Percentiles rank a stretch among this genome's conserved stretches.
Conservation (phyloP, 2,113 vertebrate genomes). For the Bagarius yarrelli region DNA sequence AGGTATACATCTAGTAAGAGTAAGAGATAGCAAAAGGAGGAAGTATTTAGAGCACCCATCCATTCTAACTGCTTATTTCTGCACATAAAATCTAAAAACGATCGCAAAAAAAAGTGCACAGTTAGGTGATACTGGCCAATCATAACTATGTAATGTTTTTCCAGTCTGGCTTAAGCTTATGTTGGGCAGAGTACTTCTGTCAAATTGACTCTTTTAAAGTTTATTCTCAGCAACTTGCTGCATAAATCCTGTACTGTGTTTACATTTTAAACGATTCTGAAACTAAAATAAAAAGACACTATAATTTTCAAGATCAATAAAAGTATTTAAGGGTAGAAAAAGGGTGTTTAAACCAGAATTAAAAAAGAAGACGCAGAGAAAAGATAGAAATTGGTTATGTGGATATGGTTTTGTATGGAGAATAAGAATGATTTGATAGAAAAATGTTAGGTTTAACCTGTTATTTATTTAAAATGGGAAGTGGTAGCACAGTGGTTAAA, state of each 20-base stretch:
- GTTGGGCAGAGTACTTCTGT: slow-evolving; percentile 59
- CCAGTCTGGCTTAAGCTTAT: slow-evolving; percentile 68
- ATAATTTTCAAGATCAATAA: slow-evolving; percentile 43
- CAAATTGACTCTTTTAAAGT: slow-evolving; percentile 50
- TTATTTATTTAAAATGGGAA: too few species aligned
- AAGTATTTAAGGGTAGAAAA: slow-evolving; percentile 31
- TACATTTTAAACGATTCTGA: slow-evolving; percentile 49
- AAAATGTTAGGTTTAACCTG: neutral
- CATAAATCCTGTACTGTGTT: slow-evolving; percentile 45
- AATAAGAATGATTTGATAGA: neutral
- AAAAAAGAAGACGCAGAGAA: slow-evolving; percentile 4
- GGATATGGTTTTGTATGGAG: neutral
- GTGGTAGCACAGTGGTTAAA: too few species aligned
- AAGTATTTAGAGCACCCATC: neutral
- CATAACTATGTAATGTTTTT: slow-evolving; percentile 71
- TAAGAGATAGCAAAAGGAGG: neutral
- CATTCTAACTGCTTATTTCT: slow-evolving; percentile 64
- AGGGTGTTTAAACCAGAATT: neutral
- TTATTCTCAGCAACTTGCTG: slow-evolving; percentile 36
- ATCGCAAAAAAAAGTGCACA: slow-evolving; percentile 54
- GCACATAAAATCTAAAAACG: slow-evolving; percentile 52
- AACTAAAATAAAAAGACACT: slow-evolving; percentile 47
- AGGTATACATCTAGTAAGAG: slow-evolving; percentile 48
- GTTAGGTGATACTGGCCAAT: slow-evolving; percentile 63
- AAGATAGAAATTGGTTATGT: slow-evolving; percentile 14